phyloP scores from a whole-genome alignment of 2,888 invertebrate genomes.

The Caenorhabditis sp. region DNA sequence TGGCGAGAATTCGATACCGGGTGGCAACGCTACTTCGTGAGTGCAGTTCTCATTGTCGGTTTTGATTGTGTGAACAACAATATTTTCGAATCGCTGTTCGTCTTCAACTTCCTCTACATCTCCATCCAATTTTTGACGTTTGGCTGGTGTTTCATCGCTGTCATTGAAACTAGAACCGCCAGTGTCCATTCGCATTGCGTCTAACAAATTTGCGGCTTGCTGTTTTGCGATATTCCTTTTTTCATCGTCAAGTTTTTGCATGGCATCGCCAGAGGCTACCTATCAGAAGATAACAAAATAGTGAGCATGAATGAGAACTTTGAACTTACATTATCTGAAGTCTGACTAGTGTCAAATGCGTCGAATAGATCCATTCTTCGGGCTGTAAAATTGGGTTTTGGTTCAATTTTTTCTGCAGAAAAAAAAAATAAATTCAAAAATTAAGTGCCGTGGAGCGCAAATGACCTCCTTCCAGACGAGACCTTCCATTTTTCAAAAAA shows the following conservation, averaged over 20 bases:
- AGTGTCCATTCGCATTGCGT: constrained; percentile 5
- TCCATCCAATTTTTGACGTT: not conserved
- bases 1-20: constrained; percentile 81
- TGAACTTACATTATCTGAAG: not conserved
- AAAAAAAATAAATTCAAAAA: too few relatives aligned
- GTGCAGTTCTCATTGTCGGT: constrained; percentile 88
- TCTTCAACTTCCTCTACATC: not conserved
- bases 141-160: not conserved
- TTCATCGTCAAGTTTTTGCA: constrained; percentile 3
- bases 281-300: too few relatives aligned
- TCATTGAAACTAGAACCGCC: not conserved
- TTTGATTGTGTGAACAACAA: constrained; percentile 82
- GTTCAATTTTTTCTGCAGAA: not conserved
- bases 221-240: not conserved
- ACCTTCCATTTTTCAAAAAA: not conserved
- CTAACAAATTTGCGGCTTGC: not conserved
- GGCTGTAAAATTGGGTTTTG: not conserved
- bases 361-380: not conserved
- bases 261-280: not conserved
- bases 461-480: not conserved
- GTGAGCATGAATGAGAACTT: too few relatives aligned
- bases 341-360: not conserved
- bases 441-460: too few relatives aligned
- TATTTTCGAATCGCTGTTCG: constrained; percentile 17
- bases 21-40: constrained; percentile 90